Base-by-base conservation (phyloP, 2,797 vertebrate genomes). In the Toxotes lorentzi region DNA sequence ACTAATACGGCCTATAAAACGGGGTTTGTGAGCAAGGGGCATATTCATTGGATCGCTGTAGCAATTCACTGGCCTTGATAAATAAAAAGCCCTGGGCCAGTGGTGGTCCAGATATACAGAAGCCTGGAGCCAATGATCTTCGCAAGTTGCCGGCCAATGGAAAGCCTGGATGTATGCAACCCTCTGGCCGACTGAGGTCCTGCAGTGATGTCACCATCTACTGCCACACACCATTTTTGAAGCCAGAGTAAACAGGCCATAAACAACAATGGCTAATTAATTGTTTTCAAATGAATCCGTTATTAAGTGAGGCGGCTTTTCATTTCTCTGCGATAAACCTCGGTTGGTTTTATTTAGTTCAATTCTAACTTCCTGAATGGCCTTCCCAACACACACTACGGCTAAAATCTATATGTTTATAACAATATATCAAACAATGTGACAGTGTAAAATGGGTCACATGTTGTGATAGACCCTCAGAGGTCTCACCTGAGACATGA, bases 31-130 rank as follows among this genome's bases (percentile, higher is more conserved):
- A 64, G 67, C 53, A 62, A 50, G 40, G 61, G 72, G 32, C 27
- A 1, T 16, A 4, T n/a, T 62, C 67, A 1, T 70, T 67, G 68
- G 75, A 76, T 69, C 68, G 0, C 41, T 30, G 77, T 43, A 85
- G 91, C 76, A 0, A 60, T 70, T 79, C 60, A 2, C 56, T 23
- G 84, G 84, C 86, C 86, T 73, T 16, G 76, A 86, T 90, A 86
- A 73, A 77, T 40, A 35, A 70, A 30, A 65, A 45, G 88, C 87
- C 81, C 10, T 5, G 17, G 79, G 83, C 84, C 57, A 24, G 30
- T 30, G 63, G 7, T 60, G 83, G 73, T 79, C 79, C 59, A 67
- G 68, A 83, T 88, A 75, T 51, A 69, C 62, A 57, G 23, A 2
- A 24, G 61, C 83, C 76, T 10, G 6, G 30, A 72, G 84, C 83